These are phyloP conservation scores for Anniella stebbinsi DNA, from an alignment of 2,797 vertebrate species.

Conservation along the genomic window DNA sequence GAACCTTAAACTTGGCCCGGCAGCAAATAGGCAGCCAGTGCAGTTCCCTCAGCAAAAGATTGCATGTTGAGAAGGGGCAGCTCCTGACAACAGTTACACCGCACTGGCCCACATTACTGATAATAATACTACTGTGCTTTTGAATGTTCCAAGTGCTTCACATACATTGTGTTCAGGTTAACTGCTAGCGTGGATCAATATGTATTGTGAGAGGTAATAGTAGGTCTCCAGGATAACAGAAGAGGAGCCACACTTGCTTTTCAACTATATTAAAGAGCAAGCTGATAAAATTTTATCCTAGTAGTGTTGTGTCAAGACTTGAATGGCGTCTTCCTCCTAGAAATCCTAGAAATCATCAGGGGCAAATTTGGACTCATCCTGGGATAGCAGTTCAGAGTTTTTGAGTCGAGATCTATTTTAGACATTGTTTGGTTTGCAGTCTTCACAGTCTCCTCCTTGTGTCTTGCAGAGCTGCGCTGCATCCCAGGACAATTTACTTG, in stretches of 20 bases:
- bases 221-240: neutral
- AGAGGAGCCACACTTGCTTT: neutral
- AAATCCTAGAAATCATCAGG: neutral
- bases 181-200: neutral
- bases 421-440: accelerated
- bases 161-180: too few relatives aligned
- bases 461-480: constrained; percentile 91
- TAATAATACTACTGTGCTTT: too few relatives aligned
- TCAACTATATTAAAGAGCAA: neutral
- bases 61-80: too few relatives aligned
- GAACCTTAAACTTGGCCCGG: too few relatives aligned
- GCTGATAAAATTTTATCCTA: neutral
- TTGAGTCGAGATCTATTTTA: neutral
- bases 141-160: too few relatives aligned
- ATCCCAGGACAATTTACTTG: constrained; percentile 93
- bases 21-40: too few relatives aligned
- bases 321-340: neutral
- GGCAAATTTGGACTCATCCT: neutral
- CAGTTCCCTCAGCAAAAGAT: neutral
- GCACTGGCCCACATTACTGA: too few relatives aligned
- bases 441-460: neutral
- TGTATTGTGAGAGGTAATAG: too few relatives aligned
- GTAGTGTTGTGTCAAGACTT: neutral
- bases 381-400: neutral
- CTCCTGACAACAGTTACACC: too few relatives aligned